Evolutionary conservation across 2,113 vertebrate genomes (phyloP), one percentile per base, ranked within the genome.

Genomic region (Dromaius novaehollandiae): DNA sequence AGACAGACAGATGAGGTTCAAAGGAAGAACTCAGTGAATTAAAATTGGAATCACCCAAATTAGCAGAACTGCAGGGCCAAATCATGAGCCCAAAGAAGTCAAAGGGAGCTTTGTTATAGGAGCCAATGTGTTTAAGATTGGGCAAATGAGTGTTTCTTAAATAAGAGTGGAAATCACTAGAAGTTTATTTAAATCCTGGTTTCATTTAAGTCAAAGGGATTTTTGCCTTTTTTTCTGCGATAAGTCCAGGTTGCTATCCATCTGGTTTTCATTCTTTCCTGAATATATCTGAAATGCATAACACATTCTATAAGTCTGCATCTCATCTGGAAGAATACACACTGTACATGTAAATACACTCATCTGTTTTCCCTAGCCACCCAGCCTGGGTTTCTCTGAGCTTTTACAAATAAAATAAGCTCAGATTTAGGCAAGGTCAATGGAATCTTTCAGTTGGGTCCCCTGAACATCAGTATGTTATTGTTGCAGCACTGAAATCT

Each of bases 41-140:
- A 84, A 94, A 94, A 82, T 25, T 16, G 19, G 68, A 84, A 58
- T 89, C 76, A 88, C 8, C 3, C 26, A 82, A 78, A 95, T 81
- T 91, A 88, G 19, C 25, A 88, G 68, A 90, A 90, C 44, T 88
- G 17, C 55, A 68, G 66, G n/a, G 46, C 15, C 48, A 91, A 95
- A 88, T 55, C 30, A 65, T 16, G 19, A 89, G 77, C 32, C 42
- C 66, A 90, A 90, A 63, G 24, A 82, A 91, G 73, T 92, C 68
- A 96, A 93, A 91, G 24, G 36, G 7, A 88, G 50, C 56, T 93
- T 91, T 95, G 87, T 92, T 90, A 64, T 13, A 83, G 74, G 92
- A 89, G 8, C 8, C 73, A 68, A 6, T 38, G 14, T 28, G 21
- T 82, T 94, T 87, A 77, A 34, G 34, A 75, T 7, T 56, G 36